phyloP scores from a whole-genome alignment of 1,140 invertebrate species.

The Octopus sinensis region DNA sequence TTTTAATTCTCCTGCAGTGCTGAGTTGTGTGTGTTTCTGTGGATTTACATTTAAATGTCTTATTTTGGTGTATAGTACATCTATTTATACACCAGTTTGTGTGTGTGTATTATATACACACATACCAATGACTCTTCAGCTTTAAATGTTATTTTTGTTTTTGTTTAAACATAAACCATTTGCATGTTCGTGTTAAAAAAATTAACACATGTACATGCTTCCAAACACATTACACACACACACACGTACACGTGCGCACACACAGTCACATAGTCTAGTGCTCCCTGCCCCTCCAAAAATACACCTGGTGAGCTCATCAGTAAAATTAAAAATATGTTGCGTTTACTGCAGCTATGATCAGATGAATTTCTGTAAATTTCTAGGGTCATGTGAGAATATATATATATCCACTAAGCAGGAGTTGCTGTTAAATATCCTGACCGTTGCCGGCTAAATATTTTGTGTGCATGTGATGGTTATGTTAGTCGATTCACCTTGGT shows the following conservation, averaged over 20 bases:
- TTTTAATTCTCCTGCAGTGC: too few relatives aligned
- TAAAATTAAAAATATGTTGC: neutral
- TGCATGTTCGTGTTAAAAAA: neutral
- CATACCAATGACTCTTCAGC: neutral
- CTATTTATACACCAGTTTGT: neutral
- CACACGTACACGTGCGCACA: neutral
- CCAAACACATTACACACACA: neutral
- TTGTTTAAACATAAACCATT: neutral
- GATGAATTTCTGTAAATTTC: constrained; percentile 12
- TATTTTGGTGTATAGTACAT: too few relatives aligned
- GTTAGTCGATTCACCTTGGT: constrained; percentile 11
- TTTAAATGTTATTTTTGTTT: neutral
- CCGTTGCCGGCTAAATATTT: constrained; percentile 1
- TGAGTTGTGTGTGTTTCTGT: too few relatives aligned
- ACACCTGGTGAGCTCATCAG: too few relatives aligned
- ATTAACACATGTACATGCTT: neutral
- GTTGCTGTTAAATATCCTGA: neutral
- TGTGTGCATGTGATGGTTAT: constrained; percentile 15
- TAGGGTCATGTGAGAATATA: neutral
- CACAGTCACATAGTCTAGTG: neutral
- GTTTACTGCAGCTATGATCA: neutral
- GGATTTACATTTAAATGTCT: too few relatives aligned
- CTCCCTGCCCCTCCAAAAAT: neutral
- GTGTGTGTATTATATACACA: neutral
- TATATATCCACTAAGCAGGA: too few relatives aligned